Base-by-base conservation (phyloP, 2,888 invertebrate genomes). In the Mesoligia furuncula region DNA sequence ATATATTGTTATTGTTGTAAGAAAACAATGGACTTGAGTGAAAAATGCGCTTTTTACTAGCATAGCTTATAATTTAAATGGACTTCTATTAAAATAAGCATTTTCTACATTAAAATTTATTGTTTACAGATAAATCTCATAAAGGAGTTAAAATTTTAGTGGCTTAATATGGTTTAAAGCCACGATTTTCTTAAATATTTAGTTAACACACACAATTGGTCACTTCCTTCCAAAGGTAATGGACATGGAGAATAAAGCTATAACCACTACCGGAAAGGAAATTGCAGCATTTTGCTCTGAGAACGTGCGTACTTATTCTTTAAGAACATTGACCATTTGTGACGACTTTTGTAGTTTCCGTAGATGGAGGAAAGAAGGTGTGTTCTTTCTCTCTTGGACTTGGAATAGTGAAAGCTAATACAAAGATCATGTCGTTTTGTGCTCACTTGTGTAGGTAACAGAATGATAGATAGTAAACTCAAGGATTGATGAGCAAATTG, bases 1-100 rank as follows among this genome's bases (percentile, higher is more conserved):
- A 89, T 84, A 88, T 84, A 89, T 89, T 89, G 88, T 89, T 89
- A 88, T 90, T 83, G 85, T 87, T 80, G 80, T 70, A 85, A 85
- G 75, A 85, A 86, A 86, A 84, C 81, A 84, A 84, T 82, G 79
- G 62, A 77, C 66, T 73, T 59, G 67, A 62, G 66, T 75, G 85
- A 88, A 87, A 84, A 82, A 88, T 87, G 61, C 24, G 51, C 80
- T 74, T 85, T 87, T 77, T 81, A 83, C 73, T 70, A 75, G 61
- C 64, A 69, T 45, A 17, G 45, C 64, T 77, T 67, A 72, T 75
- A 84, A 77, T 81, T 74, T 78, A 81, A 81, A 85, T 66, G 39
- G 59, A 70, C 42, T 54, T 51, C 5, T 64, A 75, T 75, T 66
- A 36, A 75, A 76, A 75, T 69, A 39, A 54, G n/a, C 70, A 13